Evolutionary conservation across 35 echinoderm and acorn worm species (phyloP).

Genomic region (Eucidaris tribuloides): DNA sequence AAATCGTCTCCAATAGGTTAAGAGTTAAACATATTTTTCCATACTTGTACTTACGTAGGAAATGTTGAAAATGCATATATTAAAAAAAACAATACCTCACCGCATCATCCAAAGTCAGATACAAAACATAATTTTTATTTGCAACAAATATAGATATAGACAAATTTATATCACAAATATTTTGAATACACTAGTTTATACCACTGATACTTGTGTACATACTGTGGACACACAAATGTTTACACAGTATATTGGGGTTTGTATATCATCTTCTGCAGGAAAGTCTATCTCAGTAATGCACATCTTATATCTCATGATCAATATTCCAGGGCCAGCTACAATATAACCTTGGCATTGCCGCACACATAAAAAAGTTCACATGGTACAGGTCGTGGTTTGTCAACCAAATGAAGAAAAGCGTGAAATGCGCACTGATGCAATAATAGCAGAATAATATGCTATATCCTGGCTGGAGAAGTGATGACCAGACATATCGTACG

Average conservation of each 20-base stretch:
- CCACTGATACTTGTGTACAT: not conserved
- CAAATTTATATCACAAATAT: no score
- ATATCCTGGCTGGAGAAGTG: not conserved
- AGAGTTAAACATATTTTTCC: no score
- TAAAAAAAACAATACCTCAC: no score
- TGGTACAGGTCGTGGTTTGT: not conserved
- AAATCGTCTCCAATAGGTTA: no score
- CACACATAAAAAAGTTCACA: not conserved
- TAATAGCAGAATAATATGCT: not conserved
- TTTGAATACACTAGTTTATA: no score
- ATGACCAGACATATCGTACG: no score
- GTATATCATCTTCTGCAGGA: not conserved
- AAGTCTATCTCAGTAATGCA: not conserved
- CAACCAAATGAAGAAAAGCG: not conserved
- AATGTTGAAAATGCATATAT: no score
- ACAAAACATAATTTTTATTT: no score
- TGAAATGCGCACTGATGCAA: not conserved
- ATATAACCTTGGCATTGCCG: not conserved
- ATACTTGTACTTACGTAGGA: no score
- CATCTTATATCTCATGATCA: not conserved
- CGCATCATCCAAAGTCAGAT: no score
- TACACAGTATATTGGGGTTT: not conserved
- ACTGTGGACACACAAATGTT: not conserved
- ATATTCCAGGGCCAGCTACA: not conserved
- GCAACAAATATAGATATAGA: no score